phyloP scores from a whole-genome alignment of 2,797 vertebrate species.

The Mustela erminea region DNA sequence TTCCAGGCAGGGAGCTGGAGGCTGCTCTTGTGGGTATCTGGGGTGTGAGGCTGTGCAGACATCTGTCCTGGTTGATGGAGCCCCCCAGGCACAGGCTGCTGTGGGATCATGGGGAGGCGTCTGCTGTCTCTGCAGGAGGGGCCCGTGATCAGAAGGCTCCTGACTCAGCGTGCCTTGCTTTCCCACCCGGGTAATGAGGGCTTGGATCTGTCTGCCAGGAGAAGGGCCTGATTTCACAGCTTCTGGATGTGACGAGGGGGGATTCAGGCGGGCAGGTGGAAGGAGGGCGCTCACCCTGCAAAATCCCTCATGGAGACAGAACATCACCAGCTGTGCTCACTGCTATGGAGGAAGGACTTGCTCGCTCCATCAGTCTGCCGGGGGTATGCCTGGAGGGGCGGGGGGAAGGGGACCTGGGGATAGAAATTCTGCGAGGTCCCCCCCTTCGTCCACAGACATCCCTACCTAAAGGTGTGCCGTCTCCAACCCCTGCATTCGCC shows the following conservation, averaged over 20 bases:
- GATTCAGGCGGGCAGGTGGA: neutral
- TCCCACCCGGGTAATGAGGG: neutral
- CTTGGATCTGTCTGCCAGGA: neutral
- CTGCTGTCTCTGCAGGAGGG: neutral
- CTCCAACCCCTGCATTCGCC: neutral
- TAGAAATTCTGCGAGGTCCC: fast-evolving
- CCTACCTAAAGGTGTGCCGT: neutral
- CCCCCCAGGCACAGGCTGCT: fast-evolving
- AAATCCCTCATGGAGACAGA: neutral
- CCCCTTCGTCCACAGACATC: neutral
- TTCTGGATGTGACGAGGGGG: neutral
- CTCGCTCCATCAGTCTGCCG: neutral
- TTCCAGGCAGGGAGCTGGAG: neutral
- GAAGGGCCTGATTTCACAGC: neutral
- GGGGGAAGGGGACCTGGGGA: neutral
- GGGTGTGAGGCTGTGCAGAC: neutral
- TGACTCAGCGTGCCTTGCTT: fast-evolving
- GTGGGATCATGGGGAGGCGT: neutral
- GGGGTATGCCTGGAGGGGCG: neutral
- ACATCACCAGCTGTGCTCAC: neutral
- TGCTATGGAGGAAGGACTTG: neutral
- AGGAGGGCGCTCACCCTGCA: neutral
- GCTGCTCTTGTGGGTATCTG: neutral
- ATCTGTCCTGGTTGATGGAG: neutral
- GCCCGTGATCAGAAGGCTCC: too few species aligned